Evolutionary conservation across 2,797 vertebrate species (phyloP), one percentile per base, ranked within the genome.

Genomic region (Intellagama lesueurii): DNA sequence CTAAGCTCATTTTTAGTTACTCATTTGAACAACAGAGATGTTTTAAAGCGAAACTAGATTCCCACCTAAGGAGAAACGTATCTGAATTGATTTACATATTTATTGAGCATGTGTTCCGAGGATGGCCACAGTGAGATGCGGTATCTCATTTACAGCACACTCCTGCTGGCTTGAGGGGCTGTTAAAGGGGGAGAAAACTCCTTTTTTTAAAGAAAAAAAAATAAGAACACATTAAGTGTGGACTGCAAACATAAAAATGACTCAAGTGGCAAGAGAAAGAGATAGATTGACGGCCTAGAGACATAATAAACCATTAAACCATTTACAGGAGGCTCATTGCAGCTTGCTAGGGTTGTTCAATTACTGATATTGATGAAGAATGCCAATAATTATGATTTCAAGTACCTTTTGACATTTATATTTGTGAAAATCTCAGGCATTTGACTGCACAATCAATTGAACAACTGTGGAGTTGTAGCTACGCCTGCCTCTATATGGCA

Each of bases 81-180:
- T 90, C 92, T 87, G 88, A 92, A 89, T 47, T 86, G 75, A 94
- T 96, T 94, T 95, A 85, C 93, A 92, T 94, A 85, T 93, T 94
- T 94, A 93, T 95, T 94, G 93, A 91, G 91, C 93, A 66, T 86
- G 16, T 87, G 30, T 91, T 95, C 66, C 87, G 91, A 88, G 89
- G 60, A 90, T 87, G 84, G 89, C 90, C 90, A 92, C 60, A 72
- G n/a, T 86, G 78, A 0, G 0, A 92, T 90, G 85, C 28, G 0
- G 0, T 89, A 73, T 92, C 92, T 94, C 89, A 90, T 95, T 95
- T 94, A 92, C 90, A 93, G 84, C 83, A 83, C 4, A n/a, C 80
- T 94, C 87, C 93, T 92, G 91, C 90, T 93, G 94, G 82, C 77
- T 94, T 26, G 69, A 69, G 78, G 84, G 70, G 91, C 93, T 95